phyloP scores from a whole-genome alignment of 2,888 invertebrate genomes.

The Diploptera punctata region DNA sequence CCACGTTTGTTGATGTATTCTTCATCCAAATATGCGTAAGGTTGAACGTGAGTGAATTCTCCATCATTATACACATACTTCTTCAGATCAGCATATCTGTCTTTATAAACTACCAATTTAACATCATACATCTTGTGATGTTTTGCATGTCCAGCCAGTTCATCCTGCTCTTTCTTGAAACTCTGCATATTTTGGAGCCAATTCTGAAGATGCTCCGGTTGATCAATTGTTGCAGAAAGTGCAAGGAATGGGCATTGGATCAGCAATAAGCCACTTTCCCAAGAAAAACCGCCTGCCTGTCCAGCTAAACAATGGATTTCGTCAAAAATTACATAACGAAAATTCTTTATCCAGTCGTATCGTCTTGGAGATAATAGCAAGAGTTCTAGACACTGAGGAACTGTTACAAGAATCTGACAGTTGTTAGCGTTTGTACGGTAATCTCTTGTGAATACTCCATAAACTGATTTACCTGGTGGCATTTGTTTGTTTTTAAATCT shows the following conservation, averaged over 20 bases:
- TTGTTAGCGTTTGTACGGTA: conserved; percentile 41
- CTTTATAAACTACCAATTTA: conserved; percentile 41
- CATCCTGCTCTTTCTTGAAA: conserved; percentile 43
- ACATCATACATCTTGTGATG: conserved; percentile 41
- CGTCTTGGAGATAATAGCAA: conserved; percentile 44
- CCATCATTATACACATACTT: conserved; percentile 42
- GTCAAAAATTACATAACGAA: conserved; percentile 46
- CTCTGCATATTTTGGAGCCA: conserved; percentile 45
- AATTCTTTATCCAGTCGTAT: conserved; percentile 42
- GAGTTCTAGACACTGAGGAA: conserved; percentile 46
- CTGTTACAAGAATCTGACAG: conserved; percentile 46
- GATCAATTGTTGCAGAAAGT: conserved; percentile 46
- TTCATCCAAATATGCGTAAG: conserved; percentile 42
- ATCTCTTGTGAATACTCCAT: conserved; percentile 46
- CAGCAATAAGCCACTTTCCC: conserved; percentile 45
- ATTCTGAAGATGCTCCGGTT: conserved; percentile 41
- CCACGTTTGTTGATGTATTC: conserved; percentile 33
- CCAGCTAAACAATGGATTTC: conserved; percentile 46
- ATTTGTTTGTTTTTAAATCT: conserved; percentile 44
- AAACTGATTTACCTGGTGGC: conserved; percentile 43
- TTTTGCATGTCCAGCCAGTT: conserved; percentile 32
- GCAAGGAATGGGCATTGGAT: conserved; percentile 47
- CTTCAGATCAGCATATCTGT: conserved; percentile 46
- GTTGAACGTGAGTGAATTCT: conserved; percentile 44
- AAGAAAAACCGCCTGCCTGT: conserved; percentile 43